A percentile compares a stretch with the other conserved stretches of the same genome.
Conservation (phyloP, 2,888 invertebrate species). For the Crossocerus cetratus region DNA sequence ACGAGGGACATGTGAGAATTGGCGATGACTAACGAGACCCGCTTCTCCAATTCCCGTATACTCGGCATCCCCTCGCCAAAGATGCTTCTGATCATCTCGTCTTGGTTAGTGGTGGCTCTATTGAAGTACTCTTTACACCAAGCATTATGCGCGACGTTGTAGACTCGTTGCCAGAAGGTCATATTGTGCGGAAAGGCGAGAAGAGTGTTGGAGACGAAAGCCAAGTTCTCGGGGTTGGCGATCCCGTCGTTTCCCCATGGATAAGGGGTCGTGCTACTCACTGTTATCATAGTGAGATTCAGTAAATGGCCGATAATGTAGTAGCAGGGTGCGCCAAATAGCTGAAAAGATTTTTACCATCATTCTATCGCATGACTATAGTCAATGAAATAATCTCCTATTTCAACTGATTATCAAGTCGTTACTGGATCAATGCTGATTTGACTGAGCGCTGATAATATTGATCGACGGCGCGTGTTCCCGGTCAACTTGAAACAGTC, state of each 20-base stretch:
- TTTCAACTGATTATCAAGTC: constrained; percentile 10
- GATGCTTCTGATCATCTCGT: constrained; percentile 55
- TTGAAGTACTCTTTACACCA: constrained; percentile 50
- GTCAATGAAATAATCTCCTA: not conserved
- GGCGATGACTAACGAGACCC: constrained; percentile 77
- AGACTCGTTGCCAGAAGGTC: constrained; percentile 62
- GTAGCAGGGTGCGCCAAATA: constrained; percentile 67
- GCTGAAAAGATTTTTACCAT: constrained; percentile 38
- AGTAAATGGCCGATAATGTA: constrained; percentile 61
- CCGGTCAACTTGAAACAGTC: not conserved
- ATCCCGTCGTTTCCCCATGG: constrained; percentile 64
- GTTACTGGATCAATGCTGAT: no score
- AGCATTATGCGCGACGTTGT: constrained; percentile 52
- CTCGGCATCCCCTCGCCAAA: constrained; percentile 69
- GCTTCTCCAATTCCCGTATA: constrained; percentile 76
- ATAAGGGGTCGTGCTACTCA: constrained; percentile 59
- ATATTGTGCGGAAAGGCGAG: constrained; percentile 44
- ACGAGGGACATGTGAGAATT: constrained; percentile 79
- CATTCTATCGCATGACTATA: not conserved
- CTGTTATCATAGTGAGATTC: constrained; percentile 64
- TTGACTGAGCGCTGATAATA: no score
- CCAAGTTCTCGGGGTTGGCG: constrained; percentile 65
- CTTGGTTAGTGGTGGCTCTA: constrained; percentile 38
- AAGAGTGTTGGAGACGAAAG: constrained; percentile 57
- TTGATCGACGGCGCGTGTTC: no score